These are phyloP conservation scores for Cheilosia impressa DNA, from an alignment of 2,888 invertebrate genomes.

Conservation along the genomic window DNA sequence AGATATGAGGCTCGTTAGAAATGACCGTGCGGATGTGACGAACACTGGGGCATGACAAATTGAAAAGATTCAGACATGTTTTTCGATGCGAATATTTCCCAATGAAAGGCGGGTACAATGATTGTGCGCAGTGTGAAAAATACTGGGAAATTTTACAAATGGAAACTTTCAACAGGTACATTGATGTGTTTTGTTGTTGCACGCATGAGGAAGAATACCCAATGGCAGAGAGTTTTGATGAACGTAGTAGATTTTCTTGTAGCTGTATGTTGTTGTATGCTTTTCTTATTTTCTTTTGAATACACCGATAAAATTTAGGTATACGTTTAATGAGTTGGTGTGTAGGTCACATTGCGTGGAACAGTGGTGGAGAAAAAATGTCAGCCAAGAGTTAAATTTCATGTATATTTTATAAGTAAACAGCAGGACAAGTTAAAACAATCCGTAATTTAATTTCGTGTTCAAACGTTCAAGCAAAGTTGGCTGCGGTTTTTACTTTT, in stretches of 20 bases:
- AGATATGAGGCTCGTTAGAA: constrained; percentile 18
- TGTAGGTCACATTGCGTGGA: constrained; percentile 43
- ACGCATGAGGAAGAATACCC: constrained; percentile 66
- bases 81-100: constrained; percentile 49
- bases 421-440: too few relatives aligned
- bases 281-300: constrained; percentile 3
- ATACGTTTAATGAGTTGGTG: constrained; percentile 50
- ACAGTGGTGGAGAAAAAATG: constrained; percentile 34
- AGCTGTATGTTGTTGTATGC: constrained; percentile 18
- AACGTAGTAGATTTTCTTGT: constrained; percentile 64
- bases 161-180: constrained; percentile 67
- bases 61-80: constrained; percentile 42
- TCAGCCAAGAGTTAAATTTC: not conserved
- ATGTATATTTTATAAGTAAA: too few relatives aligned
- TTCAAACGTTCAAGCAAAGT: too few relatives aligned
- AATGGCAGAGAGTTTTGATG: constrained; percentile 69
- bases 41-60: constrained; percentile 51
- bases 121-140: constrained; percentile 67
- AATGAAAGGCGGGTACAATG: constrained; percentile 67
- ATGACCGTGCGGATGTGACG: constrained; percentile 35
- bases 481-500: too few relatives aligned
- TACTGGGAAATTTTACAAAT: constrained; percentile 61
- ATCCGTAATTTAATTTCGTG: too few relatives aligned
- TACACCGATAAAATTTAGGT: constrained; percentile 37
- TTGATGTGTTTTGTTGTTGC: constrained; percentile 64